A percentile compares a stretch with the other conserved stretches of the same genome.
These are phyloP conservation scores for Hycleus phaleratus DNA, from an alignment of 1,140 invertebrate species.

Conservation along the genomic window DNA sequence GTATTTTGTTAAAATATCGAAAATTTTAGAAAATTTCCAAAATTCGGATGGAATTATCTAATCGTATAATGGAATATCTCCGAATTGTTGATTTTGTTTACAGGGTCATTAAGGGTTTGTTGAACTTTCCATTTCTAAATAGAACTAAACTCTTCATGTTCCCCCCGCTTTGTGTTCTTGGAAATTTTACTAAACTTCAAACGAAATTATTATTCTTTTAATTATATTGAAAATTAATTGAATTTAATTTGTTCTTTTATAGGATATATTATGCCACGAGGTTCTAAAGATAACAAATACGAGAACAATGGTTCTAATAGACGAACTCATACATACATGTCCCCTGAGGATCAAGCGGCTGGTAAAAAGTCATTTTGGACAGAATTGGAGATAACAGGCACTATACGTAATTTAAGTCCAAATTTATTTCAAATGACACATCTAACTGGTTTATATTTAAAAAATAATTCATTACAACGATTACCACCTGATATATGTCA, in stretches of 20 bases:
- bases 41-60: no score
- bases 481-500: constrained; percentile 82
- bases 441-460: constrained; percentile 87
- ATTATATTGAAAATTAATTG: background rate
- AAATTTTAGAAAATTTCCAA: no score
- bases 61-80: no score
- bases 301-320: constrained; percentile 47
- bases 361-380: constrained; percentile 85
- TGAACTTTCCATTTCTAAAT: constrained; percentile 17
- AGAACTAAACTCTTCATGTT: background rate
- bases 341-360: constrained; percentile 79
- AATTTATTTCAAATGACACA: constrained; percentile 84
- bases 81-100: constrained; percentile 7
- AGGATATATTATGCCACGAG: constrained; percentile 57
- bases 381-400: constrained; percentile 57
- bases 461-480: constrained; percentile 85
- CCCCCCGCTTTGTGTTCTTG: no score
- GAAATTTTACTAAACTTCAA: background rate
- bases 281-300: constrained; percentile 49
- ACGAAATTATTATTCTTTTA: background rate
- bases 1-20: no score
- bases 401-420: constrained; percentile 85
- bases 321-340: constrained; percentile 85
- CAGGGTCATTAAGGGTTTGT: constrained; percentile 24
- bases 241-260: constrained; percentile 23